A percentile compares a stretch with the other conserved stretches of the same genome.
Conservation (phyloP, 2,888 invertebrate species). For the Brachylomia viminalis region DNA sequence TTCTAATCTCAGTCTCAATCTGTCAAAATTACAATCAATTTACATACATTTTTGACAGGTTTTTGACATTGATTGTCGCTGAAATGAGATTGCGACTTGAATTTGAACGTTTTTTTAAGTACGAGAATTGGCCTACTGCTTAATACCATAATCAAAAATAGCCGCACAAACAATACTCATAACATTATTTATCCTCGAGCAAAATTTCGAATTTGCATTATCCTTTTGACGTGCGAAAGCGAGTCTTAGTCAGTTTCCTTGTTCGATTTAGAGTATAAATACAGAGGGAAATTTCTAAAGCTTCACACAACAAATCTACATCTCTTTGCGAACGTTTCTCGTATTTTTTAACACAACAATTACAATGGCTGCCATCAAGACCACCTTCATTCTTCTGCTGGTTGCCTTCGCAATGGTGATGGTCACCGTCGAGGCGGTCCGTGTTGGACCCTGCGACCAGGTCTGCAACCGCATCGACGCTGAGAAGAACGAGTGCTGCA, state of each 20-base stretch:
- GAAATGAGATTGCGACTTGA: no score
- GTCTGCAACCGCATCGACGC: slow-evolving; percentile 18
- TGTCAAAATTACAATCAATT: no score
- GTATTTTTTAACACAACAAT: background rate
- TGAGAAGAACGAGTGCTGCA: slow-evolving; percentile 45
- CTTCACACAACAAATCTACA: slow-evolving; percentile 10
- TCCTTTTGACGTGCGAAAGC: background rate
- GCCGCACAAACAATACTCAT: background rate
- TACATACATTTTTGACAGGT: no score
- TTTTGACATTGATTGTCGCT: no score
- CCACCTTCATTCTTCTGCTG: slow-evolving; percentile 36
- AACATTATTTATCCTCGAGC: background rate
- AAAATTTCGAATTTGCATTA: background rate
- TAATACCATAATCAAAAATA: no score
- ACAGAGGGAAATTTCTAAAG: background rate
- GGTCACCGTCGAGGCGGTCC: slow-evolving; percentile 31
- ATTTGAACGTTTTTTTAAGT: no score
- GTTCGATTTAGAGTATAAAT: slow-evolving; percentile 6
- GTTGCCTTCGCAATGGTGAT: slow-evolving; percentile 36
- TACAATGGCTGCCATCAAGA: slow-evolving; percentile 42
- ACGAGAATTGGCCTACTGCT: no score
- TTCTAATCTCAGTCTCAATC: no score
- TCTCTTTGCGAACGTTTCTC: slow-evolving; percentile 20
- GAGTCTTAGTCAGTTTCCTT: background rate
- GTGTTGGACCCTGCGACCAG: slow-evolving; percentile 38